A percentile compares a stretch with the other conserved stretches of the same genome.
Conservation (phyloP, 2,888 invertebrate genomes). For the Xestia ashworthii region DNA sequence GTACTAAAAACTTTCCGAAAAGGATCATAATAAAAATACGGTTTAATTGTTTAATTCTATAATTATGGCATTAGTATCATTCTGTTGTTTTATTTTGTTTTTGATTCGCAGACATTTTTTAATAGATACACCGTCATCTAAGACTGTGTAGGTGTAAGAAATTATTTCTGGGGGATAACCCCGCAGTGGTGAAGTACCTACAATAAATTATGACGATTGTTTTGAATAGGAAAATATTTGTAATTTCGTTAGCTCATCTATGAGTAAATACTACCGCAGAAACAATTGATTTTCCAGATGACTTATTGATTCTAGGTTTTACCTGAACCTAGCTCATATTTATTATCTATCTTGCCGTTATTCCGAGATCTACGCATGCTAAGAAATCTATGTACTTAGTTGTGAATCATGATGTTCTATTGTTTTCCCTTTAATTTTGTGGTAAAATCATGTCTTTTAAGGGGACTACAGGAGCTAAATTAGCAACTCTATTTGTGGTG, state of each 20-base stretch:
- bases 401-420: not conserved
- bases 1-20: not conserved
- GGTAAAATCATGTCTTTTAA: not conserved
- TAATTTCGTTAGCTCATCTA: constrained; percentile 14
- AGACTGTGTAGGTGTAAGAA: not conserved
- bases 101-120: not conserved
- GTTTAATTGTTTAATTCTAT: not conserved
- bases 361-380: not conserved
- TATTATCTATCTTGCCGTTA: not conserved
- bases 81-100: not conserved
- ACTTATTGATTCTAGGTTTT: constrained; percentile 8
- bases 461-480: too few relatives aligned
- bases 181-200: not conserved
- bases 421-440: not conserved
- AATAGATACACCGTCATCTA: not conserved
- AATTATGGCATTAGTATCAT: not conserved
- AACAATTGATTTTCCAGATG: constrained; percentile 12
- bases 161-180: constrained; percentile 6
- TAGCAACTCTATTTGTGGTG: too few relatives aligned
- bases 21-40: not conserved
- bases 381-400: not conserved
- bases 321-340: not conserved
- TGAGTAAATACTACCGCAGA: constrained; percentile 10
- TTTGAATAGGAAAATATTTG: not conserved
- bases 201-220: not conserved